Base-by-base conservation (phyloP, 64 coral and sea anemone genomes). In the Hydrozoanthus tunicans region DNA sequence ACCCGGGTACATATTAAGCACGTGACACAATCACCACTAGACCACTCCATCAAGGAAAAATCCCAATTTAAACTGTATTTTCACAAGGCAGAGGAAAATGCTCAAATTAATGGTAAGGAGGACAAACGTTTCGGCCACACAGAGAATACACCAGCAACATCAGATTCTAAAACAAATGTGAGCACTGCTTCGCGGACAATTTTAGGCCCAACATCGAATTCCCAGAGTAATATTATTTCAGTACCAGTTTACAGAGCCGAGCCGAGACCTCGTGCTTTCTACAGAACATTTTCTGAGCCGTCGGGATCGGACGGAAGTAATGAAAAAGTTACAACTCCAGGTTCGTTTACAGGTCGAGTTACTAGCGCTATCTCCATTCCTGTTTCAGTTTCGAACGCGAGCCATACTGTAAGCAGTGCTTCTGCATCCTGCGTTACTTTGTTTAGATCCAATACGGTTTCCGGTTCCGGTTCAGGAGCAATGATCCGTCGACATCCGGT, bases 401-500 rank as follows among this genome's bases (percentile, higher is more conserved):
- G 23, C 64, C 24, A 64, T 43, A 32, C 83, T 74, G 56, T 53
- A 51, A 17, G 14, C 9, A 60, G 6, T 51, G 7, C 70, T 56
- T 59, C 57, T 17, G 5, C 62, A 51, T 58, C 94, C 69, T 66
- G 76, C 57, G 13, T 86, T 56, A 77, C 64, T 17, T 17, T 93
- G 58, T 73, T 66, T 9, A 53, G 91, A 59, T 79, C 92, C 1
- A 64, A 82, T 91, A 90, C 95, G 76, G 23, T 70, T 63, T 64
- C 58, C 53, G 51, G 65, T 72, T 63, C 27, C 11, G 51, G 64
- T 9, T 58, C 51, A 5, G 59, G 67, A 51, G 73, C 92, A 23
- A 72, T 89, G 13, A 92, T 92, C 62, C 83, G 82, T 5, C 83
- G 92, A 56, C 95, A 92, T 88, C 92, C 95, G 3, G 89, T 94